Evolutionary conservation across 2,888 invertebrate genomes (phyloP), one percentile per base, ranked within the genome.

Genomic region (Phasia obesa): DNA sequence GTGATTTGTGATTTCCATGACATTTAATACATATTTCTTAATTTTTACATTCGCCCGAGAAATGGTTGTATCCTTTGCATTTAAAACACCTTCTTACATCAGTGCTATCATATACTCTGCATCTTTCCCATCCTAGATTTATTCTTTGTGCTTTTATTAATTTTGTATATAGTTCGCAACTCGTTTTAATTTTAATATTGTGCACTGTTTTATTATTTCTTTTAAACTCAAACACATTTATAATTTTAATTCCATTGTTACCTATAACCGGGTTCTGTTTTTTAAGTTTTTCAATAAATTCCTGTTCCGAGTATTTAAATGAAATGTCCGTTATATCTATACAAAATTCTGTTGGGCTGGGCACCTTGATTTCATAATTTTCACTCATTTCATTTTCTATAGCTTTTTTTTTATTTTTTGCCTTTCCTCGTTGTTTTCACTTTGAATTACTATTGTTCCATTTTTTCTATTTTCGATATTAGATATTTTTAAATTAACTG

Each of bases 321-420:
- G n/a, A n/a, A n/a, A n/a, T n/a, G n/a, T n/a, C n/a, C n/a, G n/a
- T n/a, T n/a, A n/a, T n/a, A n/a, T n/a, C n/a, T n/a, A n/a, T n/a
- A n/a, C n/a, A n/a, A n/a, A n/a, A n/a, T n/a, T 38, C 38, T 11
- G 6, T 17, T 49, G 49, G 13, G 27, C 6, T 27, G 27, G 27
- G 27, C 27, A 27, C 27, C 27, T 27, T 27, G 27, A 27, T 27
- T 27, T 27, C 27, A 27, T 27, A 27, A 27, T 19, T 21, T 13
- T 49, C 49, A 49, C 49, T 49, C 49, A 49, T 21, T 49, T 49
- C 19, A 49, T 7, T 49, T 49, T 49, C 2, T 49, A 49, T 19
- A 21, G 21, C 49, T n/a, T n/a, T 49, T 5, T 49, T 49, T 49
- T 7, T 6, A 49, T 49, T 49, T 49, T 49, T 11, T 49, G 2